Conservation (phyloP, 1,140 invertebrate genomes). For the Parapsyche elsis region DNA sequence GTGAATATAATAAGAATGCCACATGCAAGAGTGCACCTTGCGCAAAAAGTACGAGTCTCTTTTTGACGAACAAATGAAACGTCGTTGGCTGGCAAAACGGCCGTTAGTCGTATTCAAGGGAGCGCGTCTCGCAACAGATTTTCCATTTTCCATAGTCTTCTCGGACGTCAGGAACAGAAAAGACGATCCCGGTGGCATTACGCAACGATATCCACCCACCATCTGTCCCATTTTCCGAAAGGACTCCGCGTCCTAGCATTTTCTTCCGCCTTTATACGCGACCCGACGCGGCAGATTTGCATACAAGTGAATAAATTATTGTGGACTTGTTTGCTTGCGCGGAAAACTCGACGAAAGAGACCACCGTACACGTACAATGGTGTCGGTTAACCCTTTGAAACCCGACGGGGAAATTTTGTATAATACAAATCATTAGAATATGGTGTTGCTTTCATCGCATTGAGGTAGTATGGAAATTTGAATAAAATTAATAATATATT, state of each 20-base stretch:
- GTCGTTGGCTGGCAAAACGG: constrained; percentile 1
- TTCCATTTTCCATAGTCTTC: constrained; percentile 8
- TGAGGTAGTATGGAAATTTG: too few species aligned
- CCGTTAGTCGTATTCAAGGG: neutral
- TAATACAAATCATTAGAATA: too few species aligned
- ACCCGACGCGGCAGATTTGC: constrained; percentile 24
- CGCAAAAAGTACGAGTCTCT: neutral
- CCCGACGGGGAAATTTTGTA: too few species aligned
- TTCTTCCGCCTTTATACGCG: constrained; percentile 6
- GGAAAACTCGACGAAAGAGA: constrained; percentile 23
- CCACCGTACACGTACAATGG: neutral
- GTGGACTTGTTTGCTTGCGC: constrained; percentile 30
- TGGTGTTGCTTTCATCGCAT: too few species aligned
- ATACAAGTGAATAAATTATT: constrained; percentile 41
- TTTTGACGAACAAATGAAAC: constrained; percentile 25
- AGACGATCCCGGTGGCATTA: constrained; percentile 15
- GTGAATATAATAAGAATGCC: constrained; percentile 19
- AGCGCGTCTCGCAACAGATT: neutral
- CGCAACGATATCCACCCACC: neutral
- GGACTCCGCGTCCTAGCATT: neutral
- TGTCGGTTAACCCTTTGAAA: too few species aligned
- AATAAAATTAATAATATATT: too few species aligned
- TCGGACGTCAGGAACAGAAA: constrained; percentile 8
- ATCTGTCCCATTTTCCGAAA: constrained; percentile 26
- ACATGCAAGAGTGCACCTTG: constrained; percentile 12